Base-by-base conservation (phyloP, 2,113 vertebrate species). In the Paradoxurus hermaphroditus region DNA sequence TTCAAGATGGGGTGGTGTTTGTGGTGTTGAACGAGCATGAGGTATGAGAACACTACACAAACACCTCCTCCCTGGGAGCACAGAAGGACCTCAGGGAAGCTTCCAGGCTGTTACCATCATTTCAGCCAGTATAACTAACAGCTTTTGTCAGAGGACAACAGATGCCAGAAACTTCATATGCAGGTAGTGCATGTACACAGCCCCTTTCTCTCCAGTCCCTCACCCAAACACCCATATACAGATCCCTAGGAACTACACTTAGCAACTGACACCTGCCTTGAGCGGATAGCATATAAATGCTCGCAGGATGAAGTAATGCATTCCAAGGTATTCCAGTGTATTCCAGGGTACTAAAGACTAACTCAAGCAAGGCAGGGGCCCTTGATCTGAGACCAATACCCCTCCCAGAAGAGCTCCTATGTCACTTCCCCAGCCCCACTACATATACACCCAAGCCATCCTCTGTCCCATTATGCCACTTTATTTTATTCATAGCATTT, bases 401-500 rank as follows among this genome's bases (percentile, higher is more conserved):
- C 31, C 16, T 13, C 39, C 19, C 51, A 70, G 59, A 91, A 51
- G 46, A 78, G 36, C 1, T 62, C 34, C 63, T 83, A 25, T 34
- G 41, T 90, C 56, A 85, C 44, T 77, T 95, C 44, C 31, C 63
- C 41, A 68, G 14, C 1, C 10, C 21, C 27, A 3, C 3, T 18
- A 86, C 49, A 86, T 41, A 84, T 0, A 93, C 4, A 68, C 6
- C 10, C 41, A 34, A 82, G 10, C 59, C 70, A 95, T 81, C 77
- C 34, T 88, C 51, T 72, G 51, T 62, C 34, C 29, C 68, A 85
- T 46, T 63, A 36, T 29, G 46, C 49, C 31, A 18, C 39, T 79
- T 91, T 91, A 85, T 94, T 94, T 81, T 95, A 75, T 88, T 89
- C 41, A 82, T 11, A 93, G 39, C 25, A 81, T 41, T 68, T 53